These are phyloP conservation scores for Centropus unirufus DNA, from an alignment of 2,113 vertebrate species.

Conservation along the genomic window DNA sequence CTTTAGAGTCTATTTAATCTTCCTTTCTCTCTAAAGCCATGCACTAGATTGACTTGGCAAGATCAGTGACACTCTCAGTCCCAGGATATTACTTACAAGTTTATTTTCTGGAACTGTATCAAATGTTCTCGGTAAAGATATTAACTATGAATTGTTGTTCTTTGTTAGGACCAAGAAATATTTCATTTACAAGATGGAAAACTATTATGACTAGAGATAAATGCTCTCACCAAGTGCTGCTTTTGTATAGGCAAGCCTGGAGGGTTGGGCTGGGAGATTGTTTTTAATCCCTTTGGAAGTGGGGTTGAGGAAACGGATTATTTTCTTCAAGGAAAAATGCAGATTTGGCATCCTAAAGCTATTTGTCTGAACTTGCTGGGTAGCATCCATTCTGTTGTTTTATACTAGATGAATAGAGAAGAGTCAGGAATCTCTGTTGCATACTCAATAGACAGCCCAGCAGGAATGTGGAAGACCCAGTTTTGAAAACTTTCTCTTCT, in stretches of 20 bases:
- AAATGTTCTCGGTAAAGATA: constrained; percentile 16
- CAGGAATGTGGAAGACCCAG: constrained; percentile 38
- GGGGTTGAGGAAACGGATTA: neutral
- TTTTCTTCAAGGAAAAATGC: constrained; percentile 50
- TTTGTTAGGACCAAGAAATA: constrained; percentile 12
- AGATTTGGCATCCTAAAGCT: constrained; percentile 34
- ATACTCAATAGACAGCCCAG: neutral
- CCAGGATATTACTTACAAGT: constrained; percentile 38
- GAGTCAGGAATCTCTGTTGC: neutral
- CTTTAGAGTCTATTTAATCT: neutral
- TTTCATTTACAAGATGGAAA: constrained; percentile 38
- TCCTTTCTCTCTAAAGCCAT: neutral
- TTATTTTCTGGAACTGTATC: constrained; percentile 45
- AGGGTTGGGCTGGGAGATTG: constrained; percentile 41
- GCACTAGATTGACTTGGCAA: neutral
- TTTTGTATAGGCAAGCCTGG: constrained; percentile 52
- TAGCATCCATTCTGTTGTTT: neutral
- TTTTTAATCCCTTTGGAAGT: constrained; percentile 51
- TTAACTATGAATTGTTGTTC: constrained; percentile 17
- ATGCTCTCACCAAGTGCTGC: neutral
- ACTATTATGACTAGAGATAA: constrained; percentile 30
- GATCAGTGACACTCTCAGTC: neutral
- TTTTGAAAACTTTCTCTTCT: constrained; percentile 2
- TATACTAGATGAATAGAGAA: neutral
- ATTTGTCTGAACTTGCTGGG: constrained; percentile 58